Conservation (phyloP, 1,140 invertebrate genomes). For the Neelides sp. region DNA sequence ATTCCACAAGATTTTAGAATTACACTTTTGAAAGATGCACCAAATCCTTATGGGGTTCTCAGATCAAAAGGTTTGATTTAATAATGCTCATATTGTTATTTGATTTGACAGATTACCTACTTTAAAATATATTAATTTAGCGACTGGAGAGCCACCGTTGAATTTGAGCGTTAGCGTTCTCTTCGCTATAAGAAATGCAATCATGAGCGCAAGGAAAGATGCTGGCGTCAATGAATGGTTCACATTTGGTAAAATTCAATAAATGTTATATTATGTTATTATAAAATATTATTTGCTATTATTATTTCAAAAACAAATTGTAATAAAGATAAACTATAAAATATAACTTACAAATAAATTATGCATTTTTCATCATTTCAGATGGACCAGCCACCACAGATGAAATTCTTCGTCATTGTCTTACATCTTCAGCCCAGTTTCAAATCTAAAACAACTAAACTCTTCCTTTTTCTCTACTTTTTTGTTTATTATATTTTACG, state of each 20-base stretch:
- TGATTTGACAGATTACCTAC: neutral
- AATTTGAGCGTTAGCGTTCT: slow-evolving; percentile 33
- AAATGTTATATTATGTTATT: no score
- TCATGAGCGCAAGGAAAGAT: slow-evolving; percentile 49
- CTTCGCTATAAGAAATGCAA: slow-evolving; percentile 42
- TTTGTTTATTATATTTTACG: no score
- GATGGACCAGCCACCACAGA: slow-evolving; percentile 25
- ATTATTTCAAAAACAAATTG: no score
- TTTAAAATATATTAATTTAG: slow-evolving; percentile 21
- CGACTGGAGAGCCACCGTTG: slow-evolving; percentile 34
- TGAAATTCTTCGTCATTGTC: slow-evolving; percentile 17
- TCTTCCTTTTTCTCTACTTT: no score
- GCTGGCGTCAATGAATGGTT: slow-evolving; percentile 33
- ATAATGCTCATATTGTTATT: neutral
- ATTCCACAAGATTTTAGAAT: slow-evolving; percentile 41
- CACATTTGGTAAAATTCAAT: slow-evolving; percentile 30
- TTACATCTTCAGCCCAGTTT: slow-evolving; percentile 1
- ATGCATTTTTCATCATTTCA: slow-evolving; percentile 7
- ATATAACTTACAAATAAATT: no score
- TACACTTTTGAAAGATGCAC: slow-evolving; percentile 37
- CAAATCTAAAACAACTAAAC: no score
- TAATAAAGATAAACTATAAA: no score
- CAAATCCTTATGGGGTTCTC: slow-evolving; percentile 36
- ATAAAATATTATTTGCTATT: no score
- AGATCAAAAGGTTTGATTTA: slow-evolving; percentile 29